Percentiles rank a stretch among this genome's conserved stretches.
Conservation (phyloP, 2,888 invertebrate species). For the Drosophila gaucha region DNA sequence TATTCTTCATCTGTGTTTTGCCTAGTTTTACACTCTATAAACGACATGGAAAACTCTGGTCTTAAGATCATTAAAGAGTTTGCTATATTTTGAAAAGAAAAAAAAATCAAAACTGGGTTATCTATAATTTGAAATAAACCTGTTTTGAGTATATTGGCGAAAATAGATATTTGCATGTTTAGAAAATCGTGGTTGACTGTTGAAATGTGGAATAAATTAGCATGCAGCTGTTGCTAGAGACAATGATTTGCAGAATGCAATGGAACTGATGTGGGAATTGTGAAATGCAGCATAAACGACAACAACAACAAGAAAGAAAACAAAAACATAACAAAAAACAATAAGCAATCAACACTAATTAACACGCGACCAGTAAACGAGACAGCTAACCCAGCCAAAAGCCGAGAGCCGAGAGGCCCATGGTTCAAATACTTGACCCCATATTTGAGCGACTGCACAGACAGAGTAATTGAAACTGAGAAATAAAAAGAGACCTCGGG, state of each 20-base stretch:
- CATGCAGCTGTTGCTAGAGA: slow-evolving; percentile 2
- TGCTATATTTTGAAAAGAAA: background rate
- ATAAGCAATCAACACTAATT: slow-evolving; percentile 68
- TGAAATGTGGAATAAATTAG: slow-evolving; percentile 19
- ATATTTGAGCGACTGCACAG: slow-evolving; percentile 73
- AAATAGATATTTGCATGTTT: slow-evolving; percentile 7
- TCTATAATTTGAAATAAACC: background rate
- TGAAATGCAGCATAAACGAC: slow-evolving; percentile 54
- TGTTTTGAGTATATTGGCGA: background rate
- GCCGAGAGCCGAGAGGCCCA: slow-evolving; percentile 43
- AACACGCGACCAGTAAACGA: slow-evolving; percentile 58
- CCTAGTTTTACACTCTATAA: background rate
- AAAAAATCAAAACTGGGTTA: background rate
- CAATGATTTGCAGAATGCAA: slow-evolving; percentile 20
- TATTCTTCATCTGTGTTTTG: background rate
- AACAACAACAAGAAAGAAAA: background rate
- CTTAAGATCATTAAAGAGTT: background rate
- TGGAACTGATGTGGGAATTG: slow-evolving; percentile 46
- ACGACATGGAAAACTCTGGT: background rate
- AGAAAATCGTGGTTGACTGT: slow-evolving; percentile 22
- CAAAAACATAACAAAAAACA: slow-evolving; percentile 4
- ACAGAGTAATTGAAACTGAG: slow-evolving; percentile 17
- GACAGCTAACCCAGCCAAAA: slow-evolving; percentile 25
- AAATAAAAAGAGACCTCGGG: slow-evolving; percentile 16
- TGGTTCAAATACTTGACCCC: slow-evolving; percentile 77